Evolutionary conservation across 2,113 vertebrate genomes (phyloP), one percentile per base, ranked within the genome.

Genomic region (Zosterops japonicus): DNA sequence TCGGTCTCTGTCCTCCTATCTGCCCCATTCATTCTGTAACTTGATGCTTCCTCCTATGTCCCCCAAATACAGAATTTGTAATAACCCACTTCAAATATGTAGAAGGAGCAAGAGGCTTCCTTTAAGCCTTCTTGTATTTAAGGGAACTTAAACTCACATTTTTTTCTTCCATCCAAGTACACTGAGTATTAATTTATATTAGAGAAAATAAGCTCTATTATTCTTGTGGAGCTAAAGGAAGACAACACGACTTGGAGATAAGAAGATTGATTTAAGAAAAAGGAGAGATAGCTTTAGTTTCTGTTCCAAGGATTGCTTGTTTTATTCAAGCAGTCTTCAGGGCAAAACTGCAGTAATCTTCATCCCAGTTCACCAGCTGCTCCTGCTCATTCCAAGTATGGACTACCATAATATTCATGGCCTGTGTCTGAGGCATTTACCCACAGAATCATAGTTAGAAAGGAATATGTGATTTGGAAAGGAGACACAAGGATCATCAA

Each of bases 401-500:
- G 17, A 29, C 24, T 56, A 65, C 31, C 2, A 0, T 33, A 7
- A 35, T 13, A 15, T 18, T 39, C 25, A 18, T 9, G 8, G 46
- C 29, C 24, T 29, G 2, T 9, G 13, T 2, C 27, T 35, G 15
- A 41, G 21, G 29, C 1, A 0, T 2, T 24, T 55, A 41, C 4
- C 24, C 1, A 0, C 6, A 49, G 31, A 81, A 74, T 28, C 44
- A 44, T 1, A 44, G 67, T 5, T 52, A 12, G 47, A 44, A 71
- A 61, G 27, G n/a, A 59, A 33, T 14, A 44, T 36, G 29, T 33
- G 44, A 68, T 14, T 14, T 59, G 31, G 53, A 77, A 60, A 31
- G 33, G 22, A 59, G 33, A 27, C 28, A 46, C 23, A 74, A 65
- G 28, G 44, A 44, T 65, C 29, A 63, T 25, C 12, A 12, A 12